Percentiles rank a stretch among this genome's conserved stretches.
Evolutionary conservation across 1,140 invertebrate genomes (phyloP).

Genomic region (Leptopilina clavipes): DNA sequence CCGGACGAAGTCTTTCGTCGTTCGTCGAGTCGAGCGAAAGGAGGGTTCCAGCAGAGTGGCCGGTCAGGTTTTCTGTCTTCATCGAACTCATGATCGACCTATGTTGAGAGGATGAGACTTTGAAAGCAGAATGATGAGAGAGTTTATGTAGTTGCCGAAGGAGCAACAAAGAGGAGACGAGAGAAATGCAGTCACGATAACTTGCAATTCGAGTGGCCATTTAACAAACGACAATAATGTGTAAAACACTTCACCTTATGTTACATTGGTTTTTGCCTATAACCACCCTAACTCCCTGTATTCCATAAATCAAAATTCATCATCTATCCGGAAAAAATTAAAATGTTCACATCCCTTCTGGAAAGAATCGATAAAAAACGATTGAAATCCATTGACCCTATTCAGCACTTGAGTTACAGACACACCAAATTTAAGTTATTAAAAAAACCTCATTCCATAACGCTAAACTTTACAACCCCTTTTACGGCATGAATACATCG

Average conservation of each 20-base stretch:
- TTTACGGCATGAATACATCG: no score
- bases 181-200: slow-evolving; percentile 34
- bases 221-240: slow-evolving; percentile 25
- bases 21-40: slow-evolving; percentile 40
- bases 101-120: slow-evolving; percentile 12
- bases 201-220: slow-evolving; percentile 26
- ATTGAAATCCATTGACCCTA: no score
- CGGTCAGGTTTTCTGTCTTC: slow-evolving; percentile 35
- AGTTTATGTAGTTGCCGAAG: background rate
- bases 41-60: slow-evolving; percentile 42
- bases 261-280: no score
- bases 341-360: no score
- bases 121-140: slow-evolving; percentile 7
- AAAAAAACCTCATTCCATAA: no score
- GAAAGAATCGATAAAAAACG: no score
- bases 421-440: no score
- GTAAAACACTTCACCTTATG: background rate
- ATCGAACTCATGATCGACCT: slow-evolving; percentile 28
- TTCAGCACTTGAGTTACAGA: no score
- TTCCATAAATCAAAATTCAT: no score
- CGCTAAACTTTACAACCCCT: no score
- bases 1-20: slow-evolving; percentile 45
- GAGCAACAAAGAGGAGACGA: background rate
- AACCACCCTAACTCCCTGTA: no score
- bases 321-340: no score